phyloP scores from a whole-genome alignment of 53 echinoderm and acorn worm species.

The Holothuria leucospilota region DNA sequence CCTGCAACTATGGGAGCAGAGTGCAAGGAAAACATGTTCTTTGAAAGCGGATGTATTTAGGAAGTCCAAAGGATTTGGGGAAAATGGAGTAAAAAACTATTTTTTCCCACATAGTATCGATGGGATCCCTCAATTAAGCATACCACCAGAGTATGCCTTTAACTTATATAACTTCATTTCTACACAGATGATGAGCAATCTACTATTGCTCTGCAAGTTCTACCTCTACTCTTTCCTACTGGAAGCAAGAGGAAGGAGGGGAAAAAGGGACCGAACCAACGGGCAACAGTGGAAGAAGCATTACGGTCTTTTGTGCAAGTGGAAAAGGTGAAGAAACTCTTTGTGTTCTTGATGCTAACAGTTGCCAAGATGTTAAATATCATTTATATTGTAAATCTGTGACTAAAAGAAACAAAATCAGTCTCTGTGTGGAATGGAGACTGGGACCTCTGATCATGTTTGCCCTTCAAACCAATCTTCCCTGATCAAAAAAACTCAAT shows the following conservation, averaged over 20 bases:
- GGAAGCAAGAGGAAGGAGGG: constrained; percentile 18
- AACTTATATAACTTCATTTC: background rate
- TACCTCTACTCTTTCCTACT: constrained; percentile 13
- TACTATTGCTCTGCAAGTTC: background rate
- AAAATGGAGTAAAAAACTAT: too few relatives aligned
- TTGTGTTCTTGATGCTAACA: background rate
- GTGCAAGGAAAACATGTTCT: too few relatives aligned
- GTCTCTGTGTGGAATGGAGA: background rate
- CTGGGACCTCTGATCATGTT: too few relatives aligned
- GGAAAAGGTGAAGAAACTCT: constrained; percentile 2
- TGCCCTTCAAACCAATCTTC: too few relatives aligned
- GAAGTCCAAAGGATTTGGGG: too few relatives aligned
- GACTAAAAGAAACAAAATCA: background rate
- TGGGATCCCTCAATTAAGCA: too few relatives aligned
- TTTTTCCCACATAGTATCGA: too few relatives aligned
- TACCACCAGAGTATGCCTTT: background rate
- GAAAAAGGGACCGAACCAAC: background rate
- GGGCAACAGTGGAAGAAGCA: constrained; percentile 1
- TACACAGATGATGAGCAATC: constrained; percentile 8
- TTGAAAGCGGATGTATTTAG: too few relatives aligned
- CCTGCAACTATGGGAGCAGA: too few relatives aligned
- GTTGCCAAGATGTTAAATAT: constrained; percentile 7
- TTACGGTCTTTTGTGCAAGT: background rate
- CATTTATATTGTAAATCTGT: background rate
- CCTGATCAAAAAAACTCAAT: too few relatives aligned